Conservation (phyloP, 35 echinoderm and acorn worm genomes). For the Lytechinus variegatus region DNA sequence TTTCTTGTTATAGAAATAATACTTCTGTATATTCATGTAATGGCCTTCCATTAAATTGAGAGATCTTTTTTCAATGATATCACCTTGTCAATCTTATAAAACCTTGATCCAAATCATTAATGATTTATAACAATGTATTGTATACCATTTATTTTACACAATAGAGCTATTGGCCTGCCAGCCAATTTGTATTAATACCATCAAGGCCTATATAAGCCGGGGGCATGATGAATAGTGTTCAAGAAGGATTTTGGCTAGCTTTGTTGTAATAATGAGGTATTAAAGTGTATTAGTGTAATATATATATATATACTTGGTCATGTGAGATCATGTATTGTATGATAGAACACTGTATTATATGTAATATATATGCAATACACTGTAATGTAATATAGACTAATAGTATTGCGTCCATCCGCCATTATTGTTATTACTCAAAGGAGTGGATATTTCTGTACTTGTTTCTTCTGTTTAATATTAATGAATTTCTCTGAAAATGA, state of each 20-base stretch:
- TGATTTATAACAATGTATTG: not conserved
- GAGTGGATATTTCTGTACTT: not conserved
- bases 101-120: not conserved
- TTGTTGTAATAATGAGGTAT: not conserved
- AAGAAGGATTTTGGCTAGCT: not conserved
- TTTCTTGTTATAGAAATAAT: not conserved
- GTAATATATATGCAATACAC: not conserved
- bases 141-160: not conserved
- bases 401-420: not conserved
- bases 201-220: not conserved
- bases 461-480: not conserved
- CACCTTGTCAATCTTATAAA: not conserved
- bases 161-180: not conserved
- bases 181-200: not conserved
- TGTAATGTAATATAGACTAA: not conserved
- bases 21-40: not conserved
- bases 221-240: not conserved
- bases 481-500: not conserved
- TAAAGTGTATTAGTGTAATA: slow-evolving; percentile 20
- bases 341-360: not conserved
- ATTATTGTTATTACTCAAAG: not conserved
- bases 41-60: not conserved
- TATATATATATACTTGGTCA: not conserved
- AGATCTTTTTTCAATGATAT: not conserved
- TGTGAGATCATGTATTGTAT: not conserved